These are phyloP conservation scores for Macroramphosus scolopax DNA, from an alignment of 2,797 vertebrate genomes.

Conservation along the genomic window DNA sequence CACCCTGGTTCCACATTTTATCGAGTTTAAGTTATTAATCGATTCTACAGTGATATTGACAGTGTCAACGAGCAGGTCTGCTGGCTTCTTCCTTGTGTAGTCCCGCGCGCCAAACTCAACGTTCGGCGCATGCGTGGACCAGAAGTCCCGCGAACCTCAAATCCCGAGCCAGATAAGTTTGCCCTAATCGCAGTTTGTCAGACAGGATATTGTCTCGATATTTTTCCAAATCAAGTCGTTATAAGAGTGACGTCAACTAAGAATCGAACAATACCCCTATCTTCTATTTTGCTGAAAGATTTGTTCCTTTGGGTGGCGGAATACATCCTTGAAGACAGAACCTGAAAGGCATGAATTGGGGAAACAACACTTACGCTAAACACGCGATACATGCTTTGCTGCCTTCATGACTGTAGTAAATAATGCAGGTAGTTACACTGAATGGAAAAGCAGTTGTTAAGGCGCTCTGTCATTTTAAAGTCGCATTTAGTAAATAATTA, in stretches of 20 bases:
- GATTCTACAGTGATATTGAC: too few relatives aligned
- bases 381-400: neutral
- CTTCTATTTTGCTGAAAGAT: accelerated
- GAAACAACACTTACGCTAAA: too few relatives aligned
- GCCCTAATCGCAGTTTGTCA: conserved; percentile 6
- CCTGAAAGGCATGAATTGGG: conserved; percentile 20
- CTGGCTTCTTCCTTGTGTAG: conserved; percentile 1
- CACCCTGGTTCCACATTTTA: conserved; percentile 83
- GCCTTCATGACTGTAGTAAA: neutral
- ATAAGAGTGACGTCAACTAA: accelerated
- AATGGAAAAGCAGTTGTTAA: too few relatives aligned
- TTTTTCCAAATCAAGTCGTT: too few relatives aligned
- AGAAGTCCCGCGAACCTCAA: conserved; percentile 66
- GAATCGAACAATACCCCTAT: accelerated
- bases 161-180: neutral
- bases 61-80: too few relatives aligned
- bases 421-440: too few relatives aligned
- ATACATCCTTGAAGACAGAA: accelerated
- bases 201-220: neutral
- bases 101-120: conserved; percentile 64
- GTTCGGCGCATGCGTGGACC: conserved; percentile 60
- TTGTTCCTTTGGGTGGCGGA: accelerated
- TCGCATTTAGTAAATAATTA: too few relatives aligned
- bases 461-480: too few relatives aligned
- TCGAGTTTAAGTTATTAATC: too few relatives aligned